Percentiles rank a stretch among this genome's conserved stretches.
phyloP scores from a whole-genome alignment of 2,888 invertebrate species.

The Acronicta alni region DNA sequence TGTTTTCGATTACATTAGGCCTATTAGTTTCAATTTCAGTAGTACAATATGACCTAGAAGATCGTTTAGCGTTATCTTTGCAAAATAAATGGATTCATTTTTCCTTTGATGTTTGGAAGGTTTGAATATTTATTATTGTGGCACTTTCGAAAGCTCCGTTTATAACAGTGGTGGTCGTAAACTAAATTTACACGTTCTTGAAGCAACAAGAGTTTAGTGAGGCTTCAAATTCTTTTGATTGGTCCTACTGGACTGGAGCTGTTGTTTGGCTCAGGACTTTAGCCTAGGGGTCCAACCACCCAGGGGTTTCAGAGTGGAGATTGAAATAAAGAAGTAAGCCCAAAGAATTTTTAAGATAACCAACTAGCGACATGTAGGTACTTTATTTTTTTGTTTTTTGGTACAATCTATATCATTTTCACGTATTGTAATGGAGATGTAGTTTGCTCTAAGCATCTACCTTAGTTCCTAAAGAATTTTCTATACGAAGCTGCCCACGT shows the following conservation, averaged over 20 bases:
- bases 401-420: no score
- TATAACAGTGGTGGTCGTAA: constrained; percentile 10
- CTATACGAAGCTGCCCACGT: neutral
- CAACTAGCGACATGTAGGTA: no score
- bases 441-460: no score
- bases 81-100: constrained; percentile 29
- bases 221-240: neutral
- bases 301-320: no score
- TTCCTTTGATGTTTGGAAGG: constrained; percentile 45
- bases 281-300: no score
- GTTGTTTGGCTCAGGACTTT: no score
- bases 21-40: constrained; percentile 35
- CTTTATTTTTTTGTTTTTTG: no score
- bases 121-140: constrained; percentile 27
- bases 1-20: constrained; percentile 26
- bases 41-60: constrained; percentile 45
- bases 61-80: constrained; percentile 34
- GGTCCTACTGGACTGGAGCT: neutral
- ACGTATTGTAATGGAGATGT: no score
- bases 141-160: constrained; percentile 24
- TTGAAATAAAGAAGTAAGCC: no score
- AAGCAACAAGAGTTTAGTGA: neutral
- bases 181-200: constrained; percentile 19
- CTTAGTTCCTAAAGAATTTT: no score
- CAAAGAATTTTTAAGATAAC: no score